Conservation (phyloP, 1,140 invertebrate species). For the Saccostrea echinata region DNA sequence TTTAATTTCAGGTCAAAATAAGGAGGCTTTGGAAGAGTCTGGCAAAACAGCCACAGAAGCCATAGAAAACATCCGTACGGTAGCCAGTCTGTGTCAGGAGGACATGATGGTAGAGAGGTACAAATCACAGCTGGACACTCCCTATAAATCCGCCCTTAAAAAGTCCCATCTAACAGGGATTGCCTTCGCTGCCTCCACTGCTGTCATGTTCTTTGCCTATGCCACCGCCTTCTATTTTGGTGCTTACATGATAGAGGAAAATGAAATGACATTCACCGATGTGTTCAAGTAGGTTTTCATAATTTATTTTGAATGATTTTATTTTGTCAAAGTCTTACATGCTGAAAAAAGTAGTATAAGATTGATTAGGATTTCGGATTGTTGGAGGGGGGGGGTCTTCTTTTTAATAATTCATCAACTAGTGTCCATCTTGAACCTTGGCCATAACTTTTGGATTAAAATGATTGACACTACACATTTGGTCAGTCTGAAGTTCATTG, state of each 20-base stretch:
- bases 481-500: too few relatives aligned
- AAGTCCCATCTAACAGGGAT: constrained; percentile 85
- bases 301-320: background rate
- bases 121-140: constrained; percentile 52
- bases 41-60: constrained; percentile 81
- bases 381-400: too few relatives aligned
- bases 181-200: constrained; percentile 89
- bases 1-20: constrained; percentile 63
- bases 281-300: constrained; percentile 87
- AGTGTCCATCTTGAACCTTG: too few relatives aligned
- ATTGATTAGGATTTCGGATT: too few relatives aligned
- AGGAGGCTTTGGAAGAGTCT: constrained; percentile 72
- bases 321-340: too few relatives aligned
- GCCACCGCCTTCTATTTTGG: constrained; percentile 91
- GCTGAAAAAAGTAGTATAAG: too few relatives aligned
- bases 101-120: constrained; percentile 76
- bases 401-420: too few relatives aligned
- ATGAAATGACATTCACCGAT: constrained; percentile 85
- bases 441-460: too few relatives aligned
- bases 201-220: constrained; percentile 90
- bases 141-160: constrained; percentile 79
- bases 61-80: constrained; percentile 83
- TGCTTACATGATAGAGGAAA: constrained; percentile 86
- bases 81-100: constrained; percentile 81
- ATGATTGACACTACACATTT: too few relatives aligned